A percentile compares a stretch with the other conserved stretches of the same genome.
These are phyloP conservation scores for Cottoperca gobio DNA, from an alignment of 2,797 vertebrate genomes.

Conservation along the genomic window DNA sequence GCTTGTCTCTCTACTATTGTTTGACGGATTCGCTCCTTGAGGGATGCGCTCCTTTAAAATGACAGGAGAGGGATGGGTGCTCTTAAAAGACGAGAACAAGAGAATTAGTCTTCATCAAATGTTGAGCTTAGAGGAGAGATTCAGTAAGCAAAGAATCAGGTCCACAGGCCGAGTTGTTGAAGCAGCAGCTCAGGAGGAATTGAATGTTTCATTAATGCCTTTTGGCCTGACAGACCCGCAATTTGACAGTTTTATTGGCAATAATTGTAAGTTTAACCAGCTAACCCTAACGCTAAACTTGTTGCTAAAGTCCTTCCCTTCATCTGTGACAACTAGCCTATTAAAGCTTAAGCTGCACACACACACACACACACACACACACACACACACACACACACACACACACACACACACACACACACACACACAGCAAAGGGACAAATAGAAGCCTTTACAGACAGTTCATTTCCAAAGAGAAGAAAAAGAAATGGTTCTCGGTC, in stretches of 20 bases:
- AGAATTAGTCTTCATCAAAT: conserved; percentile 42
- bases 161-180: conserved; percentile 17
- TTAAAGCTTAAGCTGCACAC: conserved; percentile 10
- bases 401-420: too few relatives aligned
- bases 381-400: too few relatives aligned
- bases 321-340: background rate
- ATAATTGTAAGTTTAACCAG: conserved; percentile 16
- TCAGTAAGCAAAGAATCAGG: background rate
- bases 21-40: conserved; percentile 65
- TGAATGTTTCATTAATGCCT: background rate
- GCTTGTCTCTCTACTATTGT: conserved; percentile 64
- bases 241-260: conserved; percentile 20
- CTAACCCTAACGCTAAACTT: background rate
- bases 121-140: conserved; percentile 23
- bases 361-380: too few relatives aligned
- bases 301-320: background rate
- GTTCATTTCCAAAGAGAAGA: conserved; percentile 18
- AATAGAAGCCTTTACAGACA: conserved; percentile 26
- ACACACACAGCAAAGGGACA: background rate
- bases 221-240: conserved; percentile 18
- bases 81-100: conserved; percentile 46
- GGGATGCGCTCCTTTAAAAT: conserved; percentile 54
- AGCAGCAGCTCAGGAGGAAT: conserved; percentile 1
- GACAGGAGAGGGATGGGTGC: conserved; percentile 53
- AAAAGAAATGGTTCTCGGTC: conserved; percentile 31